These are phyloP conservation scores for Platichthys stellatus DNA, from an alignment of 2,113 vertebrate genomes.

Conservation along the genomic window DNA sequence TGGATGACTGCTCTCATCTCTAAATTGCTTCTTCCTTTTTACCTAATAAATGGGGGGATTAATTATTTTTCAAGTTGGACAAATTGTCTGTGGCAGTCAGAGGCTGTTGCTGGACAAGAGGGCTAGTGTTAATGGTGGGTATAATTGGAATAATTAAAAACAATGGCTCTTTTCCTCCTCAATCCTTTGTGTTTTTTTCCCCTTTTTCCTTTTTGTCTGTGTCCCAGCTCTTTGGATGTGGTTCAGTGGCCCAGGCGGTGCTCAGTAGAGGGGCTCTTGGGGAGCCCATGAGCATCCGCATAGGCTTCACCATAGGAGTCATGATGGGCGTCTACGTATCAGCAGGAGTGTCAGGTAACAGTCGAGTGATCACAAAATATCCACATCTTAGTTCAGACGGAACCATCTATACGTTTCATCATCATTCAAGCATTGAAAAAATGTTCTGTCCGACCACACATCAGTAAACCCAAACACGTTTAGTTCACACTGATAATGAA, in stretches of 20 bases:
- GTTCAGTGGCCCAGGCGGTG: conserved; percentile 89
- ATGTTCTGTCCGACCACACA: too few relatives aligned
- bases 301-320: conserved; percentile 91
- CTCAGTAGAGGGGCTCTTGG: conserved; percentile 87
- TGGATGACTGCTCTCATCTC: conserved; percentile 46
- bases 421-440: too few relatives aligned
- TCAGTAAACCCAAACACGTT: too few relatives aligned
- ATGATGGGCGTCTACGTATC: conserved; percentile 89
- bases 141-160: conserved; percentile 74
- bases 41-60: conserved; percentile 55
- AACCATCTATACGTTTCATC: background rate
- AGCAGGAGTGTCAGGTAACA: conserved; percentile 93
- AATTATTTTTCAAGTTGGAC: conserved; percentile 56
- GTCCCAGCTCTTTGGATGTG: conserved; percentile 91
- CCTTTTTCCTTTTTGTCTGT: conserved; percentile 53
- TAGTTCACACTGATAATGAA: too few relatives aligned
- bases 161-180: conserved; percentile 59
- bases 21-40: conserved; percentile 49
- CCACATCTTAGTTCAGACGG: background rate
- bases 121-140: conserved; percentile 64
- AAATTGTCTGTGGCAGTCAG: conserved; percentile 67
- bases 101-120: conserved; percentile 65
- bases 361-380: background rate
- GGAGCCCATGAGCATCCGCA: conserved; percentile 82
- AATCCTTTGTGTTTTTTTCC: conserved; percentile 55